These are phyloP conservation scores for Drosophila ezoana DNA, from an alignment of 2,888 invertebrate genomes.

Conservation along the genomic window DNA sequence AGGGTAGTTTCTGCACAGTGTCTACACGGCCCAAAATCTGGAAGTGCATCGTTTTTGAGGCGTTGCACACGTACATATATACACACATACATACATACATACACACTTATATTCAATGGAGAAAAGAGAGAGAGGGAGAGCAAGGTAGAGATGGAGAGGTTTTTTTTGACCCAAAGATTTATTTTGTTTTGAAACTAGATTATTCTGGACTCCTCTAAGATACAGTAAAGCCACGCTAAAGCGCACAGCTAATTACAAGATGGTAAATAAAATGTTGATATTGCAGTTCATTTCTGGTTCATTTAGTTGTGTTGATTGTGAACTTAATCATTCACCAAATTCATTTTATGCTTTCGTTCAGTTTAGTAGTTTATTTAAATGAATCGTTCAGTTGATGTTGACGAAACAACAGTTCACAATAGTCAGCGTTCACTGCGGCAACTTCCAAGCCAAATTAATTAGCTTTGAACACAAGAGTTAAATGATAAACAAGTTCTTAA, in stretches of 20 bases:
- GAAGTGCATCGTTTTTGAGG: conserved; percentile 61
- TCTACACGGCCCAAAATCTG: conserved; percentile 69
- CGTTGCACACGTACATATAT: conserved; percentile 30
- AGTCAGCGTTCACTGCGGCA: background rate
- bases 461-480: conserved; percentile 17
- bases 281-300: background rate
- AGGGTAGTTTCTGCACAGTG: conserved; percentile 69
- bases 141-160: conserved; percentile 2
- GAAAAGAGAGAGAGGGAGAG: conserved; percentile 5
- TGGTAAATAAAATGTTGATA: background rate
- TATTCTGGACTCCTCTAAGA: conserved; percentile 1
- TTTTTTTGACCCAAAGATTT: conserved; percentile 26
- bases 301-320: background rate
- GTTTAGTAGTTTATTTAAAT: background rate
- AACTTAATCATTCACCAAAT: background rate
- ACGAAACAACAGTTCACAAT: background rate
- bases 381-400: background rate
- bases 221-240: background rate
- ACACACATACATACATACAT: background rate
- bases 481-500: conserved; percentile 42
- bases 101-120: conserved; percentile 15
- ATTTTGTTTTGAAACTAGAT: conserved; percentile 37
- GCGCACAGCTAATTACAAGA: background rate
- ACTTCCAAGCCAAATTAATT: conserved; percentile 12
- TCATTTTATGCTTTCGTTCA: background rate